These are phyloP conservation scores for Peromyscus californicus DNA, from an alignment of 2,113 vertebrate genomes.

Conservation along the genomic window DNA sequence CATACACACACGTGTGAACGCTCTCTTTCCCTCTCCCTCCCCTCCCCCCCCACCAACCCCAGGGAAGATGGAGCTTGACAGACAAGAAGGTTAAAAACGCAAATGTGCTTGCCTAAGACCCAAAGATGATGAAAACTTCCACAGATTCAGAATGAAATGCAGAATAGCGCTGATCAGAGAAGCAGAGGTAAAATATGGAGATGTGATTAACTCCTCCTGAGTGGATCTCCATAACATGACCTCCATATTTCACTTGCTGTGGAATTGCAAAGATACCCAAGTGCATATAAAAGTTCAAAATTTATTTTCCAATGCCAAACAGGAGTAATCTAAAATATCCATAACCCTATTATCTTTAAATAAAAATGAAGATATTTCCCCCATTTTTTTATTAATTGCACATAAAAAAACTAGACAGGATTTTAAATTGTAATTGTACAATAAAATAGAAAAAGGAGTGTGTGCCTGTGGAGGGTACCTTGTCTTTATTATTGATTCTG, in stretches of 20 bases:
- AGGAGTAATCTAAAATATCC: constrained; percentile 45
- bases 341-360: constrained; percentile 18
- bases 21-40: not conserved
- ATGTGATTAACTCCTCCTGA: constrained; percentile 21
- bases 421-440: constrained; percentile 55
- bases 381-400: constrained; percentile 43
- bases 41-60: not conserved
- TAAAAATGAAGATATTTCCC: constrained; percentile 48
- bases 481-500: constrained; percentile 70
- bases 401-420: not conserved
- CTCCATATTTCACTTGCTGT: constrained; percentile 26
- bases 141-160: not conserved
- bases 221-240: not conserved
- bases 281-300: not conserved
- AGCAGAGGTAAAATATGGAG: not conserved
- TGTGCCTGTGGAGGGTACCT: constrained; percentile 39
- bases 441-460: constrained; percentile 62
- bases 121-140: constrained; percentile 31
- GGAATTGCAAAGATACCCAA: constrained; percentile 11
- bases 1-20: not conserved
- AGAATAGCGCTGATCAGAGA: not conserved
- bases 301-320: constrained; percentile 59
- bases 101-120: constrained; percentile 51
- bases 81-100: constrained; percentile 55
- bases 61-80: constrained; percentile 43